These are phyloP conservation scores for Odontocolon sp. DNA, from an alignment of 2,888 invertebrate genomes.

Conservation along the genomic window DNA sequence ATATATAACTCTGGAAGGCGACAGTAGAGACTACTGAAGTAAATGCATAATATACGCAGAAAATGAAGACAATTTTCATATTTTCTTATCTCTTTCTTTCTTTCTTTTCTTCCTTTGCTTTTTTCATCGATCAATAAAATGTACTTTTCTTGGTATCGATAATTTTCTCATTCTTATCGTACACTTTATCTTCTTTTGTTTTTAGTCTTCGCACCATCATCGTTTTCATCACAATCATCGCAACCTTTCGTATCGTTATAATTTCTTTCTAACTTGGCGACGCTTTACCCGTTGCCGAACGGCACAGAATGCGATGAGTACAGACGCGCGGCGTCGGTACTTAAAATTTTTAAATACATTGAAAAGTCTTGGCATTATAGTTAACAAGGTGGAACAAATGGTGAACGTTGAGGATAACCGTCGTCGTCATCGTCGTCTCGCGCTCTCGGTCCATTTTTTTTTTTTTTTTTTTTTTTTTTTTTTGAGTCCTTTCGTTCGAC, in stretches of 20 bases:
- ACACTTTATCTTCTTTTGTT: background rate
- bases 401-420: conserved; percentile 37
- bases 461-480: conserved; percentile 16
- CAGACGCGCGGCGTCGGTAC: conserved; percentile 53
- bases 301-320: conserved; percentile 37
- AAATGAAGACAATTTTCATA: conserved; percentile 67
- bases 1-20: conserved; percentile 75
- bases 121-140: background rate
- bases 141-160: conserved; percentile 8
- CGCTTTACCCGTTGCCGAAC: conserved; percentile 19
- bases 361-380: conserved; percentile 58
- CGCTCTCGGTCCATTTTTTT: background rate
- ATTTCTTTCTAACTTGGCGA: conserved; percentile 14
- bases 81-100: conserved; percentile 16
- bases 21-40: conserved; percentile 78
- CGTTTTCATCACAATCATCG: conserved; percentile 3
- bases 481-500: conserved; percentile 28
- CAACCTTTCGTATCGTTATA: conserved; percentile 16
- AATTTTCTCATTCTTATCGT: background rate
- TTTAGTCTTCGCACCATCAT: background rate
- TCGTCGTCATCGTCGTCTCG: conserved; percentile 18
- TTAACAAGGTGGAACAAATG: conserved; percentile 48
- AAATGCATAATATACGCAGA: conserved; percentile 75
- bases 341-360: conserved; percentile 62
- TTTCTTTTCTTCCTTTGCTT: conserved; percentile 1